phyloP scores from a whole-genome alignment of 2,888 invertebrate genomes.

The Amphipyra berbera region DNA sequence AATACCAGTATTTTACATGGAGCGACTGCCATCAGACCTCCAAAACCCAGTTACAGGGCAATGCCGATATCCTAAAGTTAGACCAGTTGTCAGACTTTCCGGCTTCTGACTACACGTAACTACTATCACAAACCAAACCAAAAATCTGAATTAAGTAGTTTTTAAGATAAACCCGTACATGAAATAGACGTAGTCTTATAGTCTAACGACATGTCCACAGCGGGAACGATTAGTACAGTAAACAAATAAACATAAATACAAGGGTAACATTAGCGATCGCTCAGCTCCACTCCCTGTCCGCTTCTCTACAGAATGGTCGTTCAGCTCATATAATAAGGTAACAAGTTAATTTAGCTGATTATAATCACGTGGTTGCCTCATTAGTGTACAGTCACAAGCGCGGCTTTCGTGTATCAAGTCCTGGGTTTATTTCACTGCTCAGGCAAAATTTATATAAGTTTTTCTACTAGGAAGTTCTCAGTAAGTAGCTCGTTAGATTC shows the following conservation, averaged over 20 bases:
- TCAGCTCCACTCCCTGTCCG: background rate
- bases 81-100: too few relatives aligned
- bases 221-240: background rate
- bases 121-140: too few relatives aligned
- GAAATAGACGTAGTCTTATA: background rate
- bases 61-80: too few relatives aligned
- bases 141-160: background rate
- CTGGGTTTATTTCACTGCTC: background rate
- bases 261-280: constrained; percentile 14
- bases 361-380: background rate
- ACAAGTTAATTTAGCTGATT: background rate
- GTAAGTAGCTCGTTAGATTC: too few relatives aligned
- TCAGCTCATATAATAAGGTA: background rate
- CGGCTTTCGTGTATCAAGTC: background rate
- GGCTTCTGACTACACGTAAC: too few relatives aligned
- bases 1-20: too few relatives aligned
- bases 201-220: background rate
- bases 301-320: background rate
- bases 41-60: too few relatives aligned
- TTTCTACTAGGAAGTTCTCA: too few relatives aligned
- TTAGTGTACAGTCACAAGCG: background rate
- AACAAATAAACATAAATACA: constrained; percentile 1
- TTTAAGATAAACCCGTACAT: background rate
- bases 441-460: background rate
- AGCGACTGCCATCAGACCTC: too few relatives aligned